Evolutionary conservation across 1,140 invertebrate genomes (phyloP), one percentile per base, ranked within the genome.

Genomic region (Triops cancriformis): DNA sequence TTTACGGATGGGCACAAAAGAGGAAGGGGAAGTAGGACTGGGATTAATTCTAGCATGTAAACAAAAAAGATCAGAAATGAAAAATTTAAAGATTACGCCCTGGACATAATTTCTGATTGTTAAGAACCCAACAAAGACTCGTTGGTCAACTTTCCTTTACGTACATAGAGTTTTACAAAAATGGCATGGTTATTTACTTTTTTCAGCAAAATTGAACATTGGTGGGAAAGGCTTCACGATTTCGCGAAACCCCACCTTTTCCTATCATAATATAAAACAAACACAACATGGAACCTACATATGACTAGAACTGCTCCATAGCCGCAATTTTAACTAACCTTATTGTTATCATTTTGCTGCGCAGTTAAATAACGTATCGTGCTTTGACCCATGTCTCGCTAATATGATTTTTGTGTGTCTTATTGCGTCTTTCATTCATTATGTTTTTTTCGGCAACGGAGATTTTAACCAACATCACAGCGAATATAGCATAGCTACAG

Each of bases 121-220:
- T 37, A 64, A 64, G 51, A 64, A 64, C 51, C 51, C 51, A 64
- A 64, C 51, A 64, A 64, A 64, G 51, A 64, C 51, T 64, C 51
- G 51, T 64, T 64, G 51, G 51, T 64, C 51, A 64, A 64, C 51
- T 64, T 64, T 64, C 31, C 31, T 37, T 64, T 64, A 64, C 51
- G 51, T 64, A 64, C 51, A 64, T 64, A 18, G 51, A 64, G 51
- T 37, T 14, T 64, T 64, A 64, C 51, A 64, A 64, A 64, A 64
- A 64, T 64, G 51, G 51, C 51, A 64, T 64, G 9, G 45, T 64
- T 64, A n/a, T 64, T n/a, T n/a, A n/a, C n/a, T n/a, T n/a, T 64
- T 64, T 64, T 64, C 51, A n/a, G 18, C 14, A 23, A 18, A 64
- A 64, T 64, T 64, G 51, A 64, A 64, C 51, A 64, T 64, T 37